phyloP scores from a whole-genome alignment of 2,113 vertebrate species.

The Orientallactaga bullata region DNA sequence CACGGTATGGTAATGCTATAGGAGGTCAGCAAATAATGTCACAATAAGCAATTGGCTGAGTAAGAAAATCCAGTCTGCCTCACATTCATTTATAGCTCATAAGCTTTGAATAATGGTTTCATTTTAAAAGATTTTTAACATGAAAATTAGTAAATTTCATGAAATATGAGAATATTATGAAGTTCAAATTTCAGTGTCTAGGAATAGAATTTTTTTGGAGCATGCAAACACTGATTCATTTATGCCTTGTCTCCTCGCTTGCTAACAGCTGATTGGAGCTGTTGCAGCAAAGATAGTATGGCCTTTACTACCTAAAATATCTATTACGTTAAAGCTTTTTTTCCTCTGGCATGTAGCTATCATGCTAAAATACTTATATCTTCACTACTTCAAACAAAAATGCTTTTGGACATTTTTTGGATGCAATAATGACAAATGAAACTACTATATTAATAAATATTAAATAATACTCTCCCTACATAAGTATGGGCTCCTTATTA shows the following conservation, averaged over 20 bases:
- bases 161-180: background rate
- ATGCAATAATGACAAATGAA: background rate
- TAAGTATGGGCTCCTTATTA: background rate
- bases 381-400: conserved; percentile 4
- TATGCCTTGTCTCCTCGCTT: background rate
- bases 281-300: background rate
- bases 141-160: too few relatives aligned
- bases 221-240: background rate
- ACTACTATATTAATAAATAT: background rate
- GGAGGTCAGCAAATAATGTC: background rate
- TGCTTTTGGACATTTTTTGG: background rate
- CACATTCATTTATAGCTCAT: background rate
- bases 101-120: background rate
- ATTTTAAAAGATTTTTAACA: background rate
- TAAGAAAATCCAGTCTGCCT: background rate
- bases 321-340: background rate
- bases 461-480: background rate
- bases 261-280: background rate
- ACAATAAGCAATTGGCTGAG: background rate
- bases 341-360: background rate
- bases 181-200: conserved; percentile 37
- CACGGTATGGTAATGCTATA: background rate
- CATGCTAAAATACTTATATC: conserved; percentile 15
- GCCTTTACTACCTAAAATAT: background rate
- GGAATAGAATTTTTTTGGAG: background rate